Conservation (phyloP, 1,140 invertebrate genomes). For the Globodera rostochiensis region DNA sequence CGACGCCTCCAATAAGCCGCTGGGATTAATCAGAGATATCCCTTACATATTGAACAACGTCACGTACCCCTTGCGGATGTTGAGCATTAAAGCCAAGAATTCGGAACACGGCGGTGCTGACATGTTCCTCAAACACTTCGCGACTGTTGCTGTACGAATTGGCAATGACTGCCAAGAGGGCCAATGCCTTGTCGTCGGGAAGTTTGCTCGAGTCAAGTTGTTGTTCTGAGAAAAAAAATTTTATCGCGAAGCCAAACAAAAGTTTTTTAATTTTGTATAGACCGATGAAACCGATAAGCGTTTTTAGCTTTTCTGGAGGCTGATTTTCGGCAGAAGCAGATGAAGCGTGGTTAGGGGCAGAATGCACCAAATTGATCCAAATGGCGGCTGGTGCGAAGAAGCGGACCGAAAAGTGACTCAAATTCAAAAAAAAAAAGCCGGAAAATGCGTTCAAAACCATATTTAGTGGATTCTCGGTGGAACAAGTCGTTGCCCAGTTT, state of each 20-base stretch:
- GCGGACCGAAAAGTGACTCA: constrained; percentile 32
- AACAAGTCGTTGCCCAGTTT: constrained; percentile 24
- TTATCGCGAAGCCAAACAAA: background rate
- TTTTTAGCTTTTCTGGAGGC: constrained; percentile 44
- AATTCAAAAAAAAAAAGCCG: background rate
- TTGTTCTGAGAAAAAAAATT: constrained; percentile 4
- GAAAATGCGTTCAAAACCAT: constrained; percentile 11
- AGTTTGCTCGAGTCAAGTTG: constrained; percentile 26
- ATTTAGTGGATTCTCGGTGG: constrained; percentile 26
- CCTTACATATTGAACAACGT: constrained; percentile 10
- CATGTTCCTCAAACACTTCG: constrained; percentile 45
- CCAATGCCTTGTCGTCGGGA: constrained; percentile 30
- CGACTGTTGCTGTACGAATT: constrained; percentile 50
- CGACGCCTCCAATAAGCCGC: background rate
- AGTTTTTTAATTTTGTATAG: background rate
- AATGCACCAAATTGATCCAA: constrained; percentile 44
- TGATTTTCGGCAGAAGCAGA: constrained; percentile 17
- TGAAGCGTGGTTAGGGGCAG: too few relatives aligned
- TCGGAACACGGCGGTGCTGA: constrained; percentile 38
- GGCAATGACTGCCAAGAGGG: constrained; percentile 48
- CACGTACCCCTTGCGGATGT: constrained; percentile 3
- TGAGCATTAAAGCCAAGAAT: constrained; percentile 30
- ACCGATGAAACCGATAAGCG: constrained; percentile 45
- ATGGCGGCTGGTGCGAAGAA: constrained; percentile 56
- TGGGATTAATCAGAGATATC: background rate